Conservation (phyloP, 2,797 vertebrate species). For the Hoplostethus atlanticus region DNA sequence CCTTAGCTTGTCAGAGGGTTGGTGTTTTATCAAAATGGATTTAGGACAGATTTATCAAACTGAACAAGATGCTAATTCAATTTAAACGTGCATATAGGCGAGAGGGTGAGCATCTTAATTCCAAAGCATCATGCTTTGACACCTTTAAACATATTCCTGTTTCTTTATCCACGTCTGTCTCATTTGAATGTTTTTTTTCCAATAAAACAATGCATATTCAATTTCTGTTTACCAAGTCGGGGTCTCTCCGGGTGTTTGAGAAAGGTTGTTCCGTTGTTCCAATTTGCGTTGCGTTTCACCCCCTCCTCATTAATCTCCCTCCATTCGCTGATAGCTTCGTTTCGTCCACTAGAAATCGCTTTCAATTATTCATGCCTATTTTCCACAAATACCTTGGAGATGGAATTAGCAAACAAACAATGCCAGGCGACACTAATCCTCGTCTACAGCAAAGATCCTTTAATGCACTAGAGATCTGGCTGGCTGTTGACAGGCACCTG, state of each 20-base stretch:
- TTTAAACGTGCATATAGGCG: slow-evolving; percentile 41
- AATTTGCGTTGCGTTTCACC: slow-evolving; percentile 67
- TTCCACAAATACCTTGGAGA: slow-evolving; percentile 85
- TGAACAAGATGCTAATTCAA: slow-evolving; percentile 29
- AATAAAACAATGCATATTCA: slow-evolving; percentile 70
- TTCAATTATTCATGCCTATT: slow-evolving; percentile 87
- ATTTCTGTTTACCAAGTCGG: slow-evolving; percentile 67
- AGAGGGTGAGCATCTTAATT: slow-evolving; percentile 47
- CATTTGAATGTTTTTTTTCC: slow-evolving; percentile 38
- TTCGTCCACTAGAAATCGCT: slow-evolving; percentile 83
- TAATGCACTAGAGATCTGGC: slow-evolving; percentile 83
- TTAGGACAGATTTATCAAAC: slow-evolving; percentile 25
- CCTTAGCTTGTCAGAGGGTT: slow-evolving; percentile 23
- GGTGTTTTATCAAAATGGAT: slow-evolving; percentile 8
- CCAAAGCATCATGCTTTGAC: slow-evolving; percentile 57
- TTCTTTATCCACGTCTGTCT: slow-evolving; percentile 51
- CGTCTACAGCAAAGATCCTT: slow-evolving; percentile 81
- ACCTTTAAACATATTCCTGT: slow-evolving; percentile 52
- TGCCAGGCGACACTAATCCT: slow-evolving; percentile 85
- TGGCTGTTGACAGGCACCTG: slow-evolving; percentile 83
- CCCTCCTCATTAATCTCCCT: slow-evolving; percentile 83
- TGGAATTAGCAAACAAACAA: slow-evolving; percentile 88
- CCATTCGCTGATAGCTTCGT: slow-evolving; percentile 78
- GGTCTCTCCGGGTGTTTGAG: slow-evolving; percentile 68
- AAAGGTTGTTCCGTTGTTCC: slow-evolving; percentile 71